A percentile compares a stretch with the other conserved stretches of the same genome.
phyloP scores from a whole-genome alignment of 2,888 invertebrate species.

The Calameuta pallipes region DNA sequence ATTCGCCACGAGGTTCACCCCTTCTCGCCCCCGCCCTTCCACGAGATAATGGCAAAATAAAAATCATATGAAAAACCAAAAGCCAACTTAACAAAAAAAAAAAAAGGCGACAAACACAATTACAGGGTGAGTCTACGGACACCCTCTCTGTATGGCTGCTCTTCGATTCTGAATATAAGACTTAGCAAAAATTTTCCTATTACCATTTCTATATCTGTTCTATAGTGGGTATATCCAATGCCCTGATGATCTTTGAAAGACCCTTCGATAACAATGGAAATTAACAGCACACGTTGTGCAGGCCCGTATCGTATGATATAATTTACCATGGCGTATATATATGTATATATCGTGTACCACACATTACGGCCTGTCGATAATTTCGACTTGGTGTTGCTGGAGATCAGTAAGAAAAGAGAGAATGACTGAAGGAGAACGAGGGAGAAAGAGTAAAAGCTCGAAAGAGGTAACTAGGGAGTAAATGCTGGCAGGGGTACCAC shows the following conservation, averaged over 20 bases:
- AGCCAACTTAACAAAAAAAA: background rate
- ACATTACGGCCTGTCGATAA: constrained; percentile 8
- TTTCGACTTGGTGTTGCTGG: background rate
- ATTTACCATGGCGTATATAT: background rate
- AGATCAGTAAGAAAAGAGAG: background rate
- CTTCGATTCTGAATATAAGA: background rate
- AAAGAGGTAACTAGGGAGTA: background rate
- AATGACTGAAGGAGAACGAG: background rate
- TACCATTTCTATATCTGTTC: background rate
- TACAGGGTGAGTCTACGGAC: background rate
- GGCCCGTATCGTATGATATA: background rate
- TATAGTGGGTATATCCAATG: background rate
- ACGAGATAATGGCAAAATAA: background rate
- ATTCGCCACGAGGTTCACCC: background rate
- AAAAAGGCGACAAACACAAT: background rate
- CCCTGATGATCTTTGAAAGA: background rate
- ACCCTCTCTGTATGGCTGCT: background rate
- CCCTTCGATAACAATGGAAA: background rate
- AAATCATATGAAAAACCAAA: background rate
- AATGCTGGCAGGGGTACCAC: no score
- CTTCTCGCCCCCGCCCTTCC: background rate
- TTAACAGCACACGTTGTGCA: background rate
- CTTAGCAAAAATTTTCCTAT: background rate
- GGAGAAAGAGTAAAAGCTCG: background rate
- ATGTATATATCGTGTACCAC: background rate